Percentiles rank a stretch among this genome's conserved stretches.
These are phyloP conservation scores for Xylocampa areola DNA, from an alignment of 2,888 invertebrate species.

Conservation along the genomic window DNA sequence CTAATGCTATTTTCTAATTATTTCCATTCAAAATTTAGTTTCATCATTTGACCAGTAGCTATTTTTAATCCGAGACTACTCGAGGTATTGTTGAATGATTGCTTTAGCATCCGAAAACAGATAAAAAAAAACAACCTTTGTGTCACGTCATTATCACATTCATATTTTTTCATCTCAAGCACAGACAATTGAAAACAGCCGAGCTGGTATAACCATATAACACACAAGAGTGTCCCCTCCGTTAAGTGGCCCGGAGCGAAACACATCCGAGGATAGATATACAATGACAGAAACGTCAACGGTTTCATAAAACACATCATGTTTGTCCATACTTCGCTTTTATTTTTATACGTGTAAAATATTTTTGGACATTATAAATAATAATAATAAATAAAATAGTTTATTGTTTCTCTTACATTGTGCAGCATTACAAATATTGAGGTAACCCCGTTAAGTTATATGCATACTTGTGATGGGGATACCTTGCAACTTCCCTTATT, in stretches of 20 bases:
- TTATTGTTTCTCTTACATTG: too few species aligned
- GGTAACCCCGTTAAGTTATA: too few species aligned
- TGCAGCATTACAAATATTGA: too few species aligned
- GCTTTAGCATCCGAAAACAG: not conserved
- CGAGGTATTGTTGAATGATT: too few species aligned
- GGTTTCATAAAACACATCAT: slow-evolving; percentile 50
- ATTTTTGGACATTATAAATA: too few species aligned
- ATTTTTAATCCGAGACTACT: too few species aligned
- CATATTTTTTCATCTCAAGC: slow-evolving; percentile 9
- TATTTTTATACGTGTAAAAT: slow-evolving; percentile 19
- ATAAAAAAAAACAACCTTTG: not conserved
- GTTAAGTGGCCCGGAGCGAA: slow-evolving; percentile 47
- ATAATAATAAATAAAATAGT: too few species aligned
- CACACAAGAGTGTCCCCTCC: slow-evolving; percentile 17
- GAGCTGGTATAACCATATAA: slow-evolving; percentile 18
- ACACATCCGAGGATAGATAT: slow-evolving; percentile 57
- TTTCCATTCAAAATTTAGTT: too few species aligned
- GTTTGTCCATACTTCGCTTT: slow-evolving; percentile 18
- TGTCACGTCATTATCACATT: not conserved
- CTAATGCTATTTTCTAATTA: too few species aligned
- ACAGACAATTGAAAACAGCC: slow-evolving; percentile 20
- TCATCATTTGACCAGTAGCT: too few species aligned
- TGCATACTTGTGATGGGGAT: too few species aligned
- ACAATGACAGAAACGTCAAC: slow-evolving; percentile 56
- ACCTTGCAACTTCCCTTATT: too few species aligned